Evolutionary conservation across 2,888 invertebrate genomes (phyloP).

Genomic region (Helleia helle): DNA sequence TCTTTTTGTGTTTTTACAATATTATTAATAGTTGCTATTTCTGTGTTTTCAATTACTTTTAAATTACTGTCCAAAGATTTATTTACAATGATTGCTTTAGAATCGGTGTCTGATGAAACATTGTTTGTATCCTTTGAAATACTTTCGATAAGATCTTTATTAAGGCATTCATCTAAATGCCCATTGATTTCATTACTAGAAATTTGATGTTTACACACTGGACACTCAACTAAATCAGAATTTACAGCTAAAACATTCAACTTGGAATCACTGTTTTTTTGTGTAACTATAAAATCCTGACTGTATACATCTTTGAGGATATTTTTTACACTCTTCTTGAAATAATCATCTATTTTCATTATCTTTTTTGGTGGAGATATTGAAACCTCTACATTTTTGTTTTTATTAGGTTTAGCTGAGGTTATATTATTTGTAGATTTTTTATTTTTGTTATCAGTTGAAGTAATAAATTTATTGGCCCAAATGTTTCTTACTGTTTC

Average conservation of each 20-base stretch:
- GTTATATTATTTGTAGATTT: slow-evolving; percentile 7
- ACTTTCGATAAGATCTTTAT: slow-evolving; percentile 44
- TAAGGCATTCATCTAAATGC: slow-evolving; percentile 64
- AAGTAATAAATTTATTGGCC: slow-evolving; percentile 29
- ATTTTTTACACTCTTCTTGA: slow-evolving; percentile 37
- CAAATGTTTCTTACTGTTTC: slow-evolving; percentile 34
- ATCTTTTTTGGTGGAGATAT: slow-evolving; percentile 43
- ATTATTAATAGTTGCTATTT: background rate
- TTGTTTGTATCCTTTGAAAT: slow-evolving; percentile 23
- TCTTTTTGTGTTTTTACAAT: background rate
- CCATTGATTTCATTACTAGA: slow-evolving; percentile 42
- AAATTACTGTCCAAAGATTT: too few species aligned
- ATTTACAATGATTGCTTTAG: background rate
- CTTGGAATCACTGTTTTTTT: slow-evolving; percentile 28
- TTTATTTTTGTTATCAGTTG: slow-evolving; percentile 6
- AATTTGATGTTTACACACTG: slow-evolving; percentile 55
- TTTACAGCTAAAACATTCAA: slow-evolving; percentile 30
- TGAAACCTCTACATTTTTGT: slow-evolving; percentile 27
- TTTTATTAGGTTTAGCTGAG: slow-evolving; percentile 29
- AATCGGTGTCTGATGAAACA: background rate
- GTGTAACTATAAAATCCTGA: slow-evolving; percentile 38
- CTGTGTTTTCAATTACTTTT: background rate
- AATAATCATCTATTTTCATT: slow-evolving; percentile 56
- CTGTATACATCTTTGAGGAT: slow-evolving; percentile 59
- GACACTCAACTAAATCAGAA: slow-evolving; percentile 49